Conservation (phyloP, 92 coral and sea anemone genomes). For the Nematostella vectensis region DNA sequence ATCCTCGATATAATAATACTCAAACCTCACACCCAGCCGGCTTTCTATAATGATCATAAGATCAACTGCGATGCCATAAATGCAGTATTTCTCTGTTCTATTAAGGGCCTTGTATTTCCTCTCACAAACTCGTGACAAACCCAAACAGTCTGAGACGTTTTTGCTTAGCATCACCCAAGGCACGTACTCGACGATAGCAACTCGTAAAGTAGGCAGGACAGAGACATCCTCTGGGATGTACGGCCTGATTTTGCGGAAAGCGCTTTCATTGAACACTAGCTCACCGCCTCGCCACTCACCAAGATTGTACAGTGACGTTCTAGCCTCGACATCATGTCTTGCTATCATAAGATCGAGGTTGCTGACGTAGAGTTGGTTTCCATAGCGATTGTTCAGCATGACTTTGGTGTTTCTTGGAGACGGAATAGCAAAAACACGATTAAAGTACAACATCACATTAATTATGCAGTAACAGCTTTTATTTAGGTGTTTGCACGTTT, state of each 20-base stretch:
- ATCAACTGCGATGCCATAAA: background rate
- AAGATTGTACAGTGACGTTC: background rate
- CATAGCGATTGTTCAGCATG: no score
- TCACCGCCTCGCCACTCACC: background rate
- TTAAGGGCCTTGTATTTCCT: background rate
- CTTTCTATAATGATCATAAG: background rate
- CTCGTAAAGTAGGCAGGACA: background rate
- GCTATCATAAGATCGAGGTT: background rate
- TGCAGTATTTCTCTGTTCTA: background rate
- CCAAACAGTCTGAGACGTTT: background rate
- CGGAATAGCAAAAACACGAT: no score
- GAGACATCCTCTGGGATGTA: background rate
- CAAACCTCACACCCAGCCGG: background rate
- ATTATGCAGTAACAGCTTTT: no score
- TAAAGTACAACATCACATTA: no score
- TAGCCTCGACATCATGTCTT: background rate
- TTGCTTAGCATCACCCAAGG: background rate
- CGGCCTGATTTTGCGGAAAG: background rate
- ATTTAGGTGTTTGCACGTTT: no score
- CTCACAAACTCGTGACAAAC: background rate
- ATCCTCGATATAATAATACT: background rate
- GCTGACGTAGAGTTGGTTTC: background rate
- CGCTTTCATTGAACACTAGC: background rate
- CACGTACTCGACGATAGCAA: background rate
- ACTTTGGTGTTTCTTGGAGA: no score